Evolutionary conservation across 1,140 invertebrate species (phyloP), one percentile per base, ranked within the genome.

Genomic region (Oedothorax gibbosus): DNA sequence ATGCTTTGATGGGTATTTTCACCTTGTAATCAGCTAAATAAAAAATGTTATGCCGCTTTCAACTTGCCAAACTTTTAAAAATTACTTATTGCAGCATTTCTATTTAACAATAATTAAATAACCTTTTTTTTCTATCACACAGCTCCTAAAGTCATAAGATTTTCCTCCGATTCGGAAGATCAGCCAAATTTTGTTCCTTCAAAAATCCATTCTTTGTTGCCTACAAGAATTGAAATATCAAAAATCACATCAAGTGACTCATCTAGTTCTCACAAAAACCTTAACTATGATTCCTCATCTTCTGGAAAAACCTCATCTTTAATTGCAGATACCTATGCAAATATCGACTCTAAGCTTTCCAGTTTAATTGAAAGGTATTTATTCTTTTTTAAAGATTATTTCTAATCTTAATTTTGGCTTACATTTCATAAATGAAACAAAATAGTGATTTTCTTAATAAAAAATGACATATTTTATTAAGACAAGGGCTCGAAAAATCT

Each of bases 221-320:
- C 64, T 14, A 2, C 9, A 56, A 56, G 72, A 18, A n/a, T 72
- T 14, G 51, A 81, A 50, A 11, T 73, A 14, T 53, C 60, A 15
- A 73, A 20, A 62, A 53, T 65, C 6, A 53, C 57, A 21, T 73
- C 80, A 35, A 14, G 11, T 82, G 80, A 82, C 10, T 49, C 54
- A 21, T 73, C 69, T 20, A 49, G 9, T 35, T 82, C 54, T 9
- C n/a, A 51, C 3, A 21, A 66, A 21, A 21, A 66, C 65, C 18
- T 35, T 5, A n/a, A 64, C 6, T 14, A 60, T 54, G 15, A 82
- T 15, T 4, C 10, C 4, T 20, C 60, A 57, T 73, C 80, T 20
- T 82, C 80, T 21, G 69, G 35, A 51, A 53, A 12, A 20, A 73
- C 80, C 50, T 82, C 69, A 65, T 82, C 80, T n/a, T 73, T 82